Base-by-base conservation (phyloP, 1,140 invertebrate species). In the Drosophila micromelanica region DNA sequence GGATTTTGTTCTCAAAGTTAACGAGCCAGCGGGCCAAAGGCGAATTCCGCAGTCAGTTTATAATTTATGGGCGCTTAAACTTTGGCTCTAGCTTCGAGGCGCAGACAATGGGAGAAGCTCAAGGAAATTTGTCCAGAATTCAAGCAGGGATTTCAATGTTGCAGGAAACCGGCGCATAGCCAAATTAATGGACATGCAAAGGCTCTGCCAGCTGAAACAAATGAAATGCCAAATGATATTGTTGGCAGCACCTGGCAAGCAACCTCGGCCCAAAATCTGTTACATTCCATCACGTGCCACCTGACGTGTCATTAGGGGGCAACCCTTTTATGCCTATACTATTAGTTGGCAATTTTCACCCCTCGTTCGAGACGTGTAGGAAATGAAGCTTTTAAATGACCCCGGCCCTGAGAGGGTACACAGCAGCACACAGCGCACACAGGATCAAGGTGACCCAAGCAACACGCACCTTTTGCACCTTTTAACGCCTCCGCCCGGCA, bases 281-380 rank as follows among this genome's bases (percentile, higher is more conserved):
- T 43, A 17, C 45, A 55, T 51, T 35, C 61, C 54, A 38, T 49
- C 69, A 71, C 61, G 68, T 71, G 69, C 51, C 55, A 67, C 30
- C 49, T 57, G 52, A 48, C 38, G 62, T 52, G 32, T 57, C 78
- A 80, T 80, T 80, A 84, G 59, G 38, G 4, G 55, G 71, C 40
- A 87, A 78, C 65, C 82, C 81, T 80, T 85, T 69, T 51, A 4
- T 35, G 15, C 59, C 68, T 32, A 69, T 79, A 73, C 80, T 85
- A 80, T 85, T 85, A 85, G 76, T 86, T 86, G 63, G 84, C 78
- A 75, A 84, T 89, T 87, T 87, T 89, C 79, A 87, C 84, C 78
- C 75, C 78, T 84, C 73, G 48, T 63, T 42, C 51, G 76, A 52
- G 35, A 37, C 60, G 37, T 56, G 30, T 12, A 72, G 9, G 49